Percentiles rank a stretch among this genome's conserved stretches.
Evolutionary conservation across 2,888 invertebrate species (phyloP).

Genomic region (Cephus pygmeus): DNA sequence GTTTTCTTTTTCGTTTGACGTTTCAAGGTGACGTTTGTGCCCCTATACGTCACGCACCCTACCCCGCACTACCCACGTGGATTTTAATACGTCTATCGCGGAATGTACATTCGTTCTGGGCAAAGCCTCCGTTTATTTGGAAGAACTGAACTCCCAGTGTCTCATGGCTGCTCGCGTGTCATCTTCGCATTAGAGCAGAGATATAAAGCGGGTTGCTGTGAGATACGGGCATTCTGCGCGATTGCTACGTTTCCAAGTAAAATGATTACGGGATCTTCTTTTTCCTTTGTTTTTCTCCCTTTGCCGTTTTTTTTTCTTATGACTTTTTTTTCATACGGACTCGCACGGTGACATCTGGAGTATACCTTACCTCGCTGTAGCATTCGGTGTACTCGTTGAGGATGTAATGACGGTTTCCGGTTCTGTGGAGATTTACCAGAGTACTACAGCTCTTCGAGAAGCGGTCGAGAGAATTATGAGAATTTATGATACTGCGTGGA

Average conservation of each 20-base stretch:
- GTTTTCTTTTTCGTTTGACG: too few relatives aligned
- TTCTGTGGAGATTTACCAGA: not conserved
- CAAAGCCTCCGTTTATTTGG: not conserved
- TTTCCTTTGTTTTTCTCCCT: conserved; percentile 2
- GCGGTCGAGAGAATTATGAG: not conserved
- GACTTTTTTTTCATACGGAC: not conserved
- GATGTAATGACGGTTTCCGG: not conserved
- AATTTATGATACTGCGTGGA: not conserved
- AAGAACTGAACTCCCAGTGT: not conserved
- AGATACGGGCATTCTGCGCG: conserved; percentile 35
- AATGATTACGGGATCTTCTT: conserved; percentile 43
- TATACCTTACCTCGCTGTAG: not conserved
- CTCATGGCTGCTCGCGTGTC: conserved; percentile 41
- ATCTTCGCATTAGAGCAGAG: conserved; percentile 42
- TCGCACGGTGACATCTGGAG: not conserved
- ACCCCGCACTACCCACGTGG: too few relatives aligned
- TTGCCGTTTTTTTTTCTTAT: not conserved
- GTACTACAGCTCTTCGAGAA: not conserved
- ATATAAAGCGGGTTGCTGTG: conserved; percentile 36
- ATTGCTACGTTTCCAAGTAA: conserved; percentile 34
- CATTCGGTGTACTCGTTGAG: not conserved
- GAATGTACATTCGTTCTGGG: not conserved
- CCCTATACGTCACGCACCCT: too few relatives aligned
- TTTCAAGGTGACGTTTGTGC: not conserved
- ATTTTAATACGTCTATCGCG: not conserved